phyloP scores from a whole-genome alignment of 2,888 invertebrate genomes.

The Coecobrya sp. region DNA sequence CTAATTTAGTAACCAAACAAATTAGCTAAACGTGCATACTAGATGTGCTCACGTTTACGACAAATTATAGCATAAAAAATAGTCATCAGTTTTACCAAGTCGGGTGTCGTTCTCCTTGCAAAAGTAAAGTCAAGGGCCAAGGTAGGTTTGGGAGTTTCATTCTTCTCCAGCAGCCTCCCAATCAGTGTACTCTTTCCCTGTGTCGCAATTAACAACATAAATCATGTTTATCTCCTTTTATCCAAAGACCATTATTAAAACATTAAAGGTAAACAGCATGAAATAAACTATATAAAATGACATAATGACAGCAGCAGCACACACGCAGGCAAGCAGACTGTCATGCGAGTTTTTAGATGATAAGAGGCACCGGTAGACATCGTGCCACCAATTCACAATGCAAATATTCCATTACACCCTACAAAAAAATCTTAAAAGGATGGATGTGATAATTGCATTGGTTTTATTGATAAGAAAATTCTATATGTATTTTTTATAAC shows the following conservation, averaged over 20 bases:
- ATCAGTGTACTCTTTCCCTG: conserved; percentile 89
- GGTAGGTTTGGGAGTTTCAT: conserved; percentile 91
- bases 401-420: background rate
- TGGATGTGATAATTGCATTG: background rate
- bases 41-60: no score
- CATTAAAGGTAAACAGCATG: conserved; percentile 41
- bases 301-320: conserved; percentile 10
- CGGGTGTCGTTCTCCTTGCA: conserved; percentile 91
- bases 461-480: background rate
- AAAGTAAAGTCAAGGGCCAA: conserved; percentile 95
- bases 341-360: conserved; percentile 4
- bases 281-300: background rate
- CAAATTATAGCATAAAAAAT: no score
- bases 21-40: no score
- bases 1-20: no score
- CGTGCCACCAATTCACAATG: background rate
- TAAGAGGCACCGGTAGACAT: background rate
- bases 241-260: conserved; percentile 27
- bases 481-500: no score
- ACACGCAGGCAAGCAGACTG: background rate
- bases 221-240: conserved; percentile 45
- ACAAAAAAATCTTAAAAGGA: background rate
- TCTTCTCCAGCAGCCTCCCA: conserved; percentile 88
- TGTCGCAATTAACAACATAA: conserved; percentile 15
- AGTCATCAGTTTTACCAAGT: conserved; percentile 88